Evolutionary conservation across 2,113 vertebrate genomes (phyloP).

Genomic region (Dasyurus viverrinus): DNA sequence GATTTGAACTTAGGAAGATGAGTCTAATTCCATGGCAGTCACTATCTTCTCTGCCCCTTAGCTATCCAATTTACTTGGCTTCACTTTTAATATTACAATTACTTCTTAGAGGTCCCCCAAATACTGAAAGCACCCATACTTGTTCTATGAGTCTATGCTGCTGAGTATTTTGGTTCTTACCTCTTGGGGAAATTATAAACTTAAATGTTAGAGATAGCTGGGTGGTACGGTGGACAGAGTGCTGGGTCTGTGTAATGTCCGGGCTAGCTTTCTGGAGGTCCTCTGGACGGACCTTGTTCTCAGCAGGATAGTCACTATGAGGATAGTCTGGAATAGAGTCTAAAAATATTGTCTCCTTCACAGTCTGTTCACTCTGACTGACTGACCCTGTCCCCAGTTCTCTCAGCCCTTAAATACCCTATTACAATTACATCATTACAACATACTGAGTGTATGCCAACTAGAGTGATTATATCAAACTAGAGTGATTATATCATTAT

Average conservation of each 20-base stretch:
- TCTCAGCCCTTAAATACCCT: no score
- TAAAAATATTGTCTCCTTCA: no score
- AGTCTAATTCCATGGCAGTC: background rate
- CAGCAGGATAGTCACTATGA: no score
- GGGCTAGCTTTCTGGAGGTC: no score
- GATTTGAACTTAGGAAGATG: background rate
- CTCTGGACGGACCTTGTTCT: no score
- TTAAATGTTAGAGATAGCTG: background rate
- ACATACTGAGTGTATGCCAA: no score
- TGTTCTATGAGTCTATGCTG: background rate
- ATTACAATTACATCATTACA: no score
- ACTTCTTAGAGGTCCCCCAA: background rate
- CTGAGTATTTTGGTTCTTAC: background rate
- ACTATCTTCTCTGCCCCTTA: background rate
- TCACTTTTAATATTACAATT: background rate
- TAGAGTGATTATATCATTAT: no score
- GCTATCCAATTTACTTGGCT: background rate
- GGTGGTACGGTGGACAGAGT: background rate
- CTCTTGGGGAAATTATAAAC: background rate
- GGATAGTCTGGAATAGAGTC: no score
- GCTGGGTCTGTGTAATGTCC: background rate
- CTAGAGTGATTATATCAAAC: no score
- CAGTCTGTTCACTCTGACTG: no score
- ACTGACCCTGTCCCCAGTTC: no score
- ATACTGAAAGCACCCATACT: background rate